A percentile compares a stretch with the other conserved stretches of the same genome.
Evolutionary conservation across 2,888 invertebrate species (phyloP).

Genomic region (Gastracanthus pulcherrimus): DNA sequence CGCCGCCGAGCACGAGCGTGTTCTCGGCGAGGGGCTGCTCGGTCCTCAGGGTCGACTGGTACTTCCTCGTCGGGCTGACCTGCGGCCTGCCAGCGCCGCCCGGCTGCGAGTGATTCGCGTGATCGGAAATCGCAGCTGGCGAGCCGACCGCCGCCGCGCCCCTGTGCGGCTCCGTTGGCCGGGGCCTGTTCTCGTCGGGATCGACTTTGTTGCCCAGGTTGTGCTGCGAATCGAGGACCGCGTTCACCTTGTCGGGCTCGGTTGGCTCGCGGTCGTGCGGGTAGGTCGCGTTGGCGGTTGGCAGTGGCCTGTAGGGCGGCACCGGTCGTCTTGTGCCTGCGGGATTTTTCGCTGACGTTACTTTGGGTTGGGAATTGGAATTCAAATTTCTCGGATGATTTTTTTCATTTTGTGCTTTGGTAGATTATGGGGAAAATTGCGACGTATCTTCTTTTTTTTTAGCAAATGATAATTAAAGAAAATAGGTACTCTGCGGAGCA

Average conservation of each 20-base stretch:
- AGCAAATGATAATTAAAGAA: no score
- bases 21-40: constrained; percentile 66
- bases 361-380: no score
- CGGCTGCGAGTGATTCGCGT: constrained; percentile 41
- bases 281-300: constrained; percentile 50
- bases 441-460: no score
- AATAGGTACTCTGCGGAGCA: no score
- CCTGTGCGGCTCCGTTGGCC: constrained; percentile 32
- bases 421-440: no score
- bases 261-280: constrained; percentile 16
- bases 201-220: constrained; percentile 47
- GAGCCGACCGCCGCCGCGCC: not conserved
- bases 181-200: constrained; percentile 53
- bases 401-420: no score
- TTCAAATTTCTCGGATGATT: no score
- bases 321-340: constrained; percentile 70
- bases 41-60: constrained; percentile 68
- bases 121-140: constrained; percentile 19
- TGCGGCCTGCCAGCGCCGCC: constrained; percentile 34
- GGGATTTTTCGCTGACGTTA: not conserved
- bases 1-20: constrained; percentile 67
- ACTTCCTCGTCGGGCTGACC: constrained; percentile 65
- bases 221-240: constrained; percentile 48
- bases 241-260: constrained; percentile 53
- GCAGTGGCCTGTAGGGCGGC: constrained; percentile 71